These are phyloP conservation scores for Ennomos quercinarius DNA, from an alignment of 2,888 invertebrate species.

Conservation along the genomic window DNA sequence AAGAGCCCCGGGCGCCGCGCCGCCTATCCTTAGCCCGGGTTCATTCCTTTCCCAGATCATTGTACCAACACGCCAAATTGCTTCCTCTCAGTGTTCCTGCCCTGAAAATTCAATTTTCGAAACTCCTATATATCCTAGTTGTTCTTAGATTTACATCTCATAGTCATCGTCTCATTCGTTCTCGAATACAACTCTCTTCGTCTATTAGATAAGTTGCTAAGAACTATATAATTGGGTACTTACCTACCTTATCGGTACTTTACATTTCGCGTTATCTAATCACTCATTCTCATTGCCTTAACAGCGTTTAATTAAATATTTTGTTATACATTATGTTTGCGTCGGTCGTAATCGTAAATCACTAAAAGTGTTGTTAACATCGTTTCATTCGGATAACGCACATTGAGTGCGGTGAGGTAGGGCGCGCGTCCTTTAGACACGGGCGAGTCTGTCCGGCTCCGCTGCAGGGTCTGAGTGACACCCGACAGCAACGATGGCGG, in stretches of 20 bases:
- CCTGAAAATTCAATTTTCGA: conserved; percentile 16
- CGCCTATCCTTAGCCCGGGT: not conserved
- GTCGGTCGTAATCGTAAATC: conserved; percentile 9
- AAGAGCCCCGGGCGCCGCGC: not conserved
- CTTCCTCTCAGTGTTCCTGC: conserved; percentile 20
- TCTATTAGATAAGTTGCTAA: conserved; percentile 1
- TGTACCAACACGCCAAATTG: conserved; percentile 10
- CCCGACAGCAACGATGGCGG: not conserved
- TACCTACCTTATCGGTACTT: conserved; percentile 17
- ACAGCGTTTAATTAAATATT: conserved; percentile 30
- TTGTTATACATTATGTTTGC: conserved; percentile 17
- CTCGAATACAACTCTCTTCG: not conserved
- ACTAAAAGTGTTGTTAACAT: conserved; percentile 7
- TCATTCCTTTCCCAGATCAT: not conserved
- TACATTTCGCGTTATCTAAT: conserved; percentile 46
- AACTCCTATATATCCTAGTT: not conserved
- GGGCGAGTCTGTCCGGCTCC: not conserved
- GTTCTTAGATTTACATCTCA: not conserved
- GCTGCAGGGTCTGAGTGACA: not conserved
- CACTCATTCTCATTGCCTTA: conserved; percentile 43
- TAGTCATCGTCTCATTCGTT: not conserved
- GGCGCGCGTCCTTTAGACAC: not conserved
- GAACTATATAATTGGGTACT: conserved; percentile 15
- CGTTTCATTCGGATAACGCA: not conserved
- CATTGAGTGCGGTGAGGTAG: not conserved